Evolutionary conservation across 2,113 vertebrate genomes (phyloP), one percentile per base, ranked within the genome.

Genomic region (Chunga burmeisteri): DNA sequence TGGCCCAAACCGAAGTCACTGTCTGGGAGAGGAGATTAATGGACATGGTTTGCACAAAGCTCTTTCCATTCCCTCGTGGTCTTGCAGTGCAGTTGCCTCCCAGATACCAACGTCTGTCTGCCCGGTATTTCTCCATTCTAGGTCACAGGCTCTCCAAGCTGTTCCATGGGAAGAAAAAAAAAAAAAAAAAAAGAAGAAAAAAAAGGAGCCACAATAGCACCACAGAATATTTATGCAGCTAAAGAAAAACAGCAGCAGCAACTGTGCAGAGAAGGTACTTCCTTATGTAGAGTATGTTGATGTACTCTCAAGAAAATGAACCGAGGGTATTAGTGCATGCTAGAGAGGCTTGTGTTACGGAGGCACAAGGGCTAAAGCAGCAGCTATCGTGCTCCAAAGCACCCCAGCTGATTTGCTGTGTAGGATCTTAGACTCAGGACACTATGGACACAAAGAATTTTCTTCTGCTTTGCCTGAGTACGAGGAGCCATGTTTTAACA

Each of bases 341-440:
- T 9, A 6, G 49, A 38, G 46, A 7, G n/a, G n/a, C 19, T n/a
- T 55, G 40, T 47, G 65, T 20, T 47, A 5, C 0, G 1, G 34
- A 34, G 56, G 47, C 17, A 7, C 8, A 9, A 26, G 36, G 36
- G 38, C 53, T 61, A 7, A 52, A 27, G 34, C 27, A 38, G 10
- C 32, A 38, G 55, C 46, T 46, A 0, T 16, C 13, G 0, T 15
- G 46, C 55, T 42, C 26, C 61, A 34, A n/a, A 46, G 59, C 42
- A 34, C 22, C 23, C 61, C 44, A 11, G 21, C 63, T 46, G 47
- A 17, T 53, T 26, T 27, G 26, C 32, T 32, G 22, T 4, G 22
- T 32, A 4, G 34, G 55, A 22, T 34, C 73, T 25, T 32, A 17
- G 46, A 12, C 72, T 32, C 26, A 3, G 32, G 49, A 40, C 18